These are phyloP conservation scores for Edolisoma coerulescens DNA, from an alignment of 2,113 vertebrate genomes.

Conservation along the genomic window DNA sequence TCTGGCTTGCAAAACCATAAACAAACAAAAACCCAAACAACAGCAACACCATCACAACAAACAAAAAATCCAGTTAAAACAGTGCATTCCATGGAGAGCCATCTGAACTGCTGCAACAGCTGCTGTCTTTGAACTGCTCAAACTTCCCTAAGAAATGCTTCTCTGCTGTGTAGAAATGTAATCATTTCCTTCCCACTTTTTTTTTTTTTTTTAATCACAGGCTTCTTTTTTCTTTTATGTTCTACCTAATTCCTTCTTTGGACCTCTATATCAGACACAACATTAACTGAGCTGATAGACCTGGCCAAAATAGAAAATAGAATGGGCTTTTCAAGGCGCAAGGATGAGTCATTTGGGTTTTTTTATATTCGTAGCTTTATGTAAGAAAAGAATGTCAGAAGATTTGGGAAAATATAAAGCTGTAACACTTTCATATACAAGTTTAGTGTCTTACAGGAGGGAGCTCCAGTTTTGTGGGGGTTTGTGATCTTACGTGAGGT, in stretches of 20 bases:
- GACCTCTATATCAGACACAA: neutral
- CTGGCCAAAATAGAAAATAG: neutral
- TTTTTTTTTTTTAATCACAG: neutral
- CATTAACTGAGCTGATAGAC: neutral
- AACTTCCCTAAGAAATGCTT: neutral
- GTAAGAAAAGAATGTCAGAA: neutral
- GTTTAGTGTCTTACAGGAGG: neutral
- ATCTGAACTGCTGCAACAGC: neutral
- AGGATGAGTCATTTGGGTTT: neutral
- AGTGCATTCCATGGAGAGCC: neutral
- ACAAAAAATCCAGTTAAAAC: neutral
- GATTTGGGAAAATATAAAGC: neutral
- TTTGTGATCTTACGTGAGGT: neutral
- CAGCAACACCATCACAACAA: neutral
- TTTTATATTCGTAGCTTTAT: neutral
- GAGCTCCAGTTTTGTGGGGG: neutral
- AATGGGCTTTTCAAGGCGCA: neutral
- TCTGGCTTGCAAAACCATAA: constrained; percentile 9
- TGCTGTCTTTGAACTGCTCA: neutral
- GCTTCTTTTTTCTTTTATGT: neutral
- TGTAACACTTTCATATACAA: neutral
- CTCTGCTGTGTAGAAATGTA: neutral
- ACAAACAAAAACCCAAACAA: neutral
- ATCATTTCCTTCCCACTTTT: neutral
- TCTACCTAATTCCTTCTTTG: neutral